A percentile compares a stretch with the other conserved stretches of the same genome.
These are phyloP conservation scores for Brachystomella parvula DNA, from an alignment of 1,140 invertebrate genomes.

Conservation along the genomic window DNA sequence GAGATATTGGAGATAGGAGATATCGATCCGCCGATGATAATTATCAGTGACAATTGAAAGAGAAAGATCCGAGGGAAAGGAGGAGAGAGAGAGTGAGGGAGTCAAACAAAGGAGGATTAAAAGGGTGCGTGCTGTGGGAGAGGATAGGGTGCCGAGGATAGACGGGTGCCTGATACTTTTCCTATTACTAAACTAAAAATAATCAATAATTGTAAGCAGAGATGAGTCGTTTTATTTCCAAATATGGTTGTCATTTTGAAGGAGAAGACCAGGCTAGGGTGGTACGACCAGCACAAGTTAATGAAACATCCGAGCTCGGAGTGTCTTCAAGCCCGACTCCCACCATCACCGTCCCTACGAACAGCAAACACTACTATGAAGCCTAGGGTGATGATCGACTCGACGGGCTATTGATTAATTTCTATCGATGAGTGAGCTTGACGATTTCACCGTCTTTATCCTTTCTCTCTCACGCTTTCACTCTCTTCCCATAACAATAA, in stretches of 20 bases:
- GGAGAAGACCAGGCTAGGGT: background rate
- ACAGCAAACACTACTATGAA: too few species aligned
- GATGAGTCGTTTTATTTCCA: constrained; percentile 30
- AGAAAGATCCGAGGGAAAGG: constrained; percentile 28
- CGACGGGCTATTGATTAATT: constrained; percentile 34
- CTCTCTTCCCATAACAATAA: background rate
- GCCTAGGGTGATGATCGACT: constrained; percentile 22
- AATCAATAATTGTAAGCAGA: constrained; percentile 36
- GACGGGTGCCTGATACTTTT: constrained; percentile 19
- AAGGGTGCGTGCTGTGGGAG: constrained; percentile 29
- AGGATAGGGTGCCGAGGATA: constrained; percentile 2
- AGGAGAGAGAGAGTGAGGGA: constrained; percentile 16
- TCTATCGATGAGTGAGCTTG: background rate
- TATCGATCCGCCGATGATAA: constrained; percentile 37
- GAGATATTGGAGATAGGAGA: constrained; percentile 35
- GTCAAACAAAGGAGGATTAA: constrained; percentile 34
- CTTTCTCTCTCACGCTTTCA: background rate
- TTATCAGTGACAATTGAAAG: constrained; percentile 38
- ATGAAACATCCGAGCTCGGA: constrained; percentile 14
- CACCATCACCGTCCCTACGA: too few species aligned
- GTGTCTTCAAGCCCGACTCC: too few species aligned
- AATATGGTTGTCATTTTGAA: constrained; percentile 32
- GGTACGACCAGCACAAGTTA: background rate
- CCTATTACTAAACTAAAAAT: constrained; percentile 22
- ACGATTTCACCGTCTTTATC: background rate